Evolutionary conservation across 2,113 vertebrate species (phyloP).

Genomic region (Hyaena hyaena): DNA sequence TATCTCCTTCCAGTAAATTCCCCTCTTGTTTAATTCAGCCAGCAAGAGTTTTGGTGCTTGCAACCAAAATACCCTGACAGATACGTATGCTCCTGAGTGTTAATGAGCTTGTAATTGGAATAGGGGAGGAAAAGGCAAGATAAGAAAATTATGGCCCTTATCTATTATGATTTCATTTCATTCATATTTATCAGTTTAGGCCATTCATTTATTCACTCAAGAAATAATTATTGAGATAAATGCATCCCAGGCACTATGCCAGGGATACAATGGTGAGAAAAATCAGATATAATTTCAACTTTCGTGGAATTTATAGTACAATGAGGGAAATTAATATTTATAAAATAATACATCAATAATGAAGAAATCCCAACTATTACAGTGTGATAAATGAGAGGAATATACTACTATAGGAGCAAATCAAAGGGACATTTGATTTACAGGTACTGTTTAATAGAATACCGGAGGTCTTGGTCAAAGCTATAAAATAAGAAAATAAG

Average conservation of each 20-base stretch:
- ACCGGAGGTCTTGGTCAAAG: neutral
- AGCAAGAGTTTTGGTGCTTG: neutral
- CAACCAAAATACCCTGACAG: neutral
- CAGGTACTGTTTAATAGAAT: neutral
- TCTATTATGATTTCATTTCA: neutral
- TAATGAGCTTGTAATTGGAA: neutral
- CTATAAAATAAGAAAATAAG: conserved; percentile 7
- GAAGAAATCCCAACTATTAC: neutral
- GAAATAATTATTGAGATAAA: neutral
- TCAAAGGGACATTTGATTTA: neutral
- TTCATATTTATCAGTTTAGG: neutral
- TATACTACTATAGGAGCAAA: neutral
- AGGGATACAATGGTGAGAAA: neutral
- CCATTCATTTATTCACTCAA: neutral
- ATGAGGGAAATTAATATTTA: neutral
- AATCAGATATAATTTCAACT: neutral
- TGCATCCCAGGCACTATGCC: neutral
- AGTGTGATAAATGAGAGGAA: neutral
- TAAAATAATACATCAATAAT: neutral
- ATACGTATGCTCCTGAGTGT: neutral
- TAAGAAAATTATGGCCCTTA: neutral
- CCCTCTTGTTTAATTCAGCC: neutral
- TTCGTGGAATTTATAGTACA: neutral
- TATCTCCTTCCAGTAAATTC: neutral
- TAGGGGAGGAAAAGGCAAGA: neutral